Percentiles rank a stretch among this genome's conserved stretches.
phyloP scores from a whole-genome alignment of 2,888 invertebrate species.

The Dysmachus trigonus region DNA sequence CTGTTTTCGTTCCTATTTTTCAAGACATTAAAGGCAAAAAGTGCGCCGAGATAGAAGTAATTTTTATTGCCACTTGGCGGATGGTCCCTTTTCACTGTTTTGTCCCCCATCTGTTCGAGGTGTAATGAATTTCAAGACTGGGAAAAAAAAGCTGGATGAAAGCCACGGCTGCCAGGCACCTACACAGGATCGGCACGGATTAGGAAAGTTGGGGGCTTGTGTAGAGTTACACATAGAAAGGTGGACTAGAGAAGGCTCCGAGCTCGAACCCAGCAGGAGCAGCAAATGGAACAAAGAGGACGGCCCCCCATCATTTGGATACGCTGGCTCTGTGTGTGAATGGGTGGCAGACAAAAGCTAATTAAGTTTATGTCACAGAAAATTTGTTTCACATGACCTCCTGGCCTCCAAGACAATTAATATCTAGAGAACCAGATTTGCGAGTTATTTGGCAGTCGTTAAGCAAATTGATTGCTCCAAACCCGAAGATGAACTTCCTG shows the following conservation, averaged over 20 bases:
- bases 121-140: constrained; percentile 41
- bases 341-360: constrained; percentile 59
- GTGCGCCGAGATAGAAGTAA: constrained; percentile 41
- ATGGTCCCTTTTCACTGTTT: constrained; percentile 37
- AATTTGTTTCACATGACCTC: constrained; percentile 63
- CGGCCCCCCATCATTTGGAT: not conserved
- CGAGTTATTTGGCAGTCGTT: constrained; percentile 43
- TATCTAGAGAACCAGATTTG: constrained; percentile 54
- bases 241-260: not conserved
- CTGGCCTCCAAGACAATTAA: constrained; percentile 61
- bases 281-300: not conserved
- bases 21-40: constrained; percentile 37
- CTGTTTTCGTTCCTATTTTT: constrained; percentile 28
- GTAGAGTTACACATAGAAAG: not conserved
- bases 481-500: constrained; percentile 27
- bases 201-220: not conserved
- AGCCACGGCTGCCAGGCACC: not conserved
- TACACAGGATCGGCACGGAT: not conserved
- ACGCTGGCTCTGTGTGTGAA: constrained; percentile 1
- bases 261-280: not conserved
- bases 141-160: constrained; percentile 25
- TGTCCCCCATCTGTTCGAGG: constrained; percentile 23
- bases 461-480: constrained; percentile 39
- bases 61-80: constrained; percentile 43
- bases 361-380: constrained; percentile 65